Evolutionary conservation across 2,888 invertebrate species (phyloP), one percentile per base, ranked within the genome.

Genomic region (Rhagonycha lutea): DNA sequence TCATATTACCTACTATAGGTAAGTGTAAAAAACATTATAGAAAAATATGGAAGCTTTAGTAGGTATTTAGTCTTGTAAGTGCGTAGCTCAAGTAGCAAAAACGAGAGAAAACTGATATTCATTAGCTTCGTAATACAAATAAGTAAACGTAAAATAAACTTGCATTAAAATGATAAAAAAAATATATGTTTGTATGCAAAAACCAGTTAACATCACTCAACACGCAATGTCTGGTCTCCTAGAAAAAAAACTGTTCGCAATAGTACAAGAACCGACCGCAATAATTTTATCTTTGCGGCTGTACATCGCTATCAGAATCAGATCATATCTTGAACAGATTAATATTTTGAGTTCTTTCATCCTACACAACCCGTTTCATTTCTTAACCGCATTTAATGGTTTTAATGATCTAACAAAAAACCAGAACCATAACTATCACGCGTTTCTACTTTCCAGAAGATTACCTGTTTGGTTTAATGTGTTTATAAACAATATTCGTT

Each of bases 261-360:
- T 70, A 75, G 75, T 78, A 78, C 79, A 77, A 73, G 69, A 79
- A 80, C 81, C 80, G 80, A 82, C 81, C 81, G 80, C 80, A 79
- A 82, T 83, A 83, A 83, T 83, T 83, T 81, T 82, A 82, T 83
- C 83, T 81, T 81, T 78, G 80, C 77, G 81, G 80, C 82, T 60
- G 70, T 73, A 75, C 76, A 79, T 83, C 81, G 81, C 82, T 82
- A 81, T 81, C 82, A 80, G 81, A 82, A 81, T 81, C 82, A 80
- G 81, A 82, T 81, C 80, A 80, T 80, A 80, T 77, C 79, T 76
- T 74, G 71, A 63, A 68, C 77, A 77, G 77, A 71, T 74, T 74
- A 77, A 71, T 71, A 74, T 73, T 77, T 77, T 69, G 77, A 73
- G 70, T 23, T 73, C 73, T 61, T 68, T 61, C 73, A 10, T 68